These are phyloP conservation scores for Acanthisitta chloris DNA, from an alignment of 2,113 vertebrate species.

Conservation along the genomic window DNA sequence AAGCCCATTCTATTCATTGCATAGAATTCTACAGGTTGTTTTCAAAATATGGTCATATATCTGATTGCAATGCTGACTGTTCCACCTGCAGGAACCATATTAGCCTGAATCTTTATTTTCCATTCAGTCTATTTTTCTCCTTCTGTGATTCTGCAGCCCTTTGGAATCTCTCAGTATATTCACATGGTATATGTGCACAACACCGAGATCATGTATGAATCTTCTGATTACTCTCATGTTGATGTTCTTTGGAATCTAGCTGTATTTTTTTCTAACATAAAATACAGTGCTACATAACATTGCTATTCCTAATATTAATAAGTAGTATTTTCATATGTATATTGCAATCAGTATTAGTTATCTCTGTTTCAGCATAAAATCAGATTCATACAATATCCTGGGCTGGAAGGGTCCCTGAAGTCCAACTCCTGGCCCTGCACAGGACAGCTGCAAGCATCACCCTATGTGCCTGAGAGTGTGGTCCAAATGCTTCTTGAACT, in stretches of 20 bases:
- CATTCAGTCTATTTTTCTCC: not conserved
- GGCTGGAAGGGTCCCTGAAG: too few species aligned
- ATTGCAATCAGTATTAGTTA: not conserved
- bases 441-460: too few species aligned
- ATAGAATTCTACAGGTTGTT: not conserved
- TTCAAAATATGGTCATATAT: not conserved
- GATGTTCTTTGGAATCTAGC: not conserved
- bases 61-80: not conserved
- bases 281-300: accelerated
- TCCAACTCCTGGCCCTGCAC: too few species aligned
- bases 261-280: not conserved
- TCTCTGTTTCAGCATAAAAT: not conserved
- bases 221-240: not conserved
- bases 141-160: not conserved
- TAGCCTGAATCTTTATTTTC: not conserved
- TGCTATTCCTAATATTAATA: not conserved
- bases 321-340: not conserved
- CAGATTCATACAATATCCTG: too few species aligned
- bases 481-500: too few species aligned
- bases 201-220: not conserved
- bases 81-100: not conserved
- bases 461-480: too few species aligned
- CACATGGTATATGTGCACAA: not conserved
- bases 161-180: not conserved
- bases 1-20: not conserved